Evolutionary conservation across 1,140 invertebrate species (phyloP), one percentile per base, ranked within the genome.

Genomic region (Drosophila arizonae): DNA sequence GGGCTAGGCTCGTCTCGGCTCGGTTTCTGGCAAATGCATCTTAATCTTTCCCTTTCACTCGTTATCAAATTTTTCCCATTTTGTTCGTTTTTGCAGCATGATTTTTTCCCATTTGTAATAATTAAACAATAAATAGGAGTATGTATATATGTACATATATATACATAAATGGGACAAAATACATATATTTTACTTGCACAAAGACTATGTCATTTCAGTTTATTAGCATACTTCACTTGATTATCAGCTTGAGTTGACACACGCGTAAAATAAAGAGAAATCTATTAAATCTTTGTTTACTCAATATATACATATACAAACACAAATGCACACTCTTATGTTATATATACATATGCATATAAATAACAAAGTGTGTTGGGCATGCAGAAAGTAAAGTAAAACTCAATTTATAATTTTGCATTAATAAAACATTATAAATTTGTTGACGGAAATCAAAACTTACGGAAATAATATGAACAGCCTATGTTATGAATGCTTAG

Each of bases 201-300:
- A 58, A 60, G 57, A 60, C 21, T 90, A 81, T 89, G 85, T 85
- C 85, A 89, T 62, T 60, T 76, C 67, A 85, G 85, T 89, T 89
- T 90, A 79, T 81, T 82, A 85, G 63, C 79, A 86, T 61, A 78
- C 61, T 89, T 76, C 43, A 79, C 46, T 41, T 43, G 75, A 79
- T 75, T 77, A 84, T 87, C 81, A 85, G 58, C 61, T 56, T 39
- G 15, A 41, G 45, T 57, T 69, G 30, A 26, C 39, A 13, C 10
- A 13, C 46, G 17, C 15, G 24, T 64, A 30, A n/a, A 39, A 17
- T n/a, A 17, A 26, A 39, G 21, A 28, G 17, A 26, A 39, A 58
- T 72, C 36, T 36, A n/a, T 54, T 67, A 39, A 33, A 26, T 33
- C 36, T 21, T n/a, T 60, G 28, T 68, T 52, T n/a, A 28, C 6